These are phyloP conservation scores for Deroptyus accipitrinus DNA, from an alignment of 2,113 vertebrate species.

Conservation along the genomic window DNA sequence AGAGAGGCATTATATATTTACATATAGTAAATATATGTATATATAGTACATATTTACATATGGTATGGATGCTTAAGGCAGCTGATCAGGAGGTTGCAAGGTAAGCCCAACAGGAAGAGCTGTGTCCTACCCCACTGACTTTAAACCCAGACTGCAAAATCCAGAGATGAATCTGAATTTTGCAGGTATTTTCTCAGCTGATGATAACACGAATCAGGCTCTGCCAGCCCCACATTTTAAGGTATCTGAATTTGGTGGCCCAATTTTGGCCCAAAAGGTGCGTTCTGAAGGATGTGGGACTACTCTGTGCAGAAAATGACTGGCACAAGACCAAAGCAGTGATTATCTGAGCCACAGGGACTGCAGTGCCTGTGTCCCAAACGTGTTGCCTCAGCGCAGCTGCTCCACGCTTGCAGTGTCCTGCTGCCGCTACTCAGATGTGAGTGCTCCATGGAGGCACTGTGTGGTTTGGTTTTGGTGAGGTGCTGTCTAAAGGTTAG, in stretches of 20 bases:
- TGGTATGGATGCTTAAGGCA: background rate
- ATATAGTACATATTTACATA: background rate
- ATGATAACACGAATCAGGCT: background rate
- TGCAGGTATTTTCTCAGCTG: background rate
- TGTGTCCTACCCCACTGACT: background rate
- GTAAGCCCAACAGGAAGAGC: background rate
- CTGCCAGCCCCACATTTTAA: background rate
- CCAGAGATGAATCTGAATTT: background rate
- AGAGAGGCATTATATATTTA: background rate
- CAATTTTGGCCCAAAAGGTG: background rate
- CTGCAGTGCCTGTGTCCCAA: background rate
- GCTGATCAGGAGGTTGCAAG: background rate
- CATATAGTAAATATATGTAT: no score
- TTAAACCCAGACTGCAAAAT: background rate
- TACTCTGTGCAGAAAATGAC: background rate
- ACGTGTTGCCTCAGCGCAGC: fast-evolving
- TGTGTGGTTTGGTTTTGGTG: fast-evolving
- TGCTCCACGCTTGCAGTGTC: background rate
- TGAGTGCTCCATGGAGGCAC: background rate
- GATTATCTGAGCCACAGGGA: background rate
- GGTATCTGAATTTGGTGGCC: background rate
- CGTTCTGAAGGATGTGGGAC: background rate
- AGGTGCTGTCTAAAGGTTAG: background rate
- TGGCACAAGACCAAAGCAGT: background rate
- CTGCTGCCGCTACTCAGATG: fast-evolving